Base-by-base conservation (phyloP, 2,797 vertebrate species). In the Melanotaenia maccullochi region DNA sequence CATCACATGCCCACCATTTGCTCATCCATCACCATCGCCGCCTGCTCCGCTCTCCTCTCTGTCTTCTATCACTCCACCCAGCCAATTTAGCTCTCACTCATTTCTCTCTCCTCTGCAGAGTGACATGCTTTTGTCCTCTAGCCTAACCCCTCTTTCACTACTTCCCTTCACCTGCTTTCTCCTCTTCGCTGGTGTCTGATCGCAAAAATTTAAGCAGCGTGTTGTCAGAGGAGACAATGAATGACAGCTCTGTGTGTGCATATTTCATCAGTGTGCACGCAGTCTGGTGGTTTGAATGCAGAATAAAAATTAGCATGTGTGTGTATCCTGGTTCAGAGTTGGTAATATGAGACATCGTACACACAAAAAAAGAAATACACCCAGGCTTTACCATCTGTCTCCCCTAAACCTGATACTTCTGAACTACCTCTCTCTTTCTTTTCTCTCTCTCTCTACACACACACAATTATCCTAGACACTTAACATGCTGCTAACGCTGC, bases 11-110 rank as follows among this genome's bases (percentile, higher is more conserved):
- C 81, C 75, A 81, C 89, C 91, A 90, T 93, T 91, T 88, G 86
- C 90, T 90, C 91, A 94, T 94, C 93, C 90, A 93, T 95, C 93
- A 93, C 90, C 83, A 92, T 93, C 86, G 24, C 73, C 85, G 79
- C 89, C 66, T 60, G 58, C 80, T 88, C 88, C 78, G 73, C 76
- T 86, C 84, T 88, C 88, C 71, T 67, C 85, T 92, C 87, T 71
- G 69, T 93, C 90, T 91, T 90, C 91, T 86, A 80, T 90, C 87
- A 73, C 88, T 87, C 90, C 89, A 82, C 86, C 90, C 88, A 77
- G 59, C 81, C 90, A 92, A 93, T 93, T 92, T 92, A 91, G 86
- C 66, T 81, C 82, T 79, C 83, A 79, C 83, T 90, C 87, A 83
- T 86, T 82, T 90, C 89, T 92, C 85, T 90, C 87, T 87, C 78